Percentiles rank a stretch among this genome's conserved stretches.
Conservation (phyloP, 2,797 vertebrate species). For the Coregonus ussuriensis region DNA sequence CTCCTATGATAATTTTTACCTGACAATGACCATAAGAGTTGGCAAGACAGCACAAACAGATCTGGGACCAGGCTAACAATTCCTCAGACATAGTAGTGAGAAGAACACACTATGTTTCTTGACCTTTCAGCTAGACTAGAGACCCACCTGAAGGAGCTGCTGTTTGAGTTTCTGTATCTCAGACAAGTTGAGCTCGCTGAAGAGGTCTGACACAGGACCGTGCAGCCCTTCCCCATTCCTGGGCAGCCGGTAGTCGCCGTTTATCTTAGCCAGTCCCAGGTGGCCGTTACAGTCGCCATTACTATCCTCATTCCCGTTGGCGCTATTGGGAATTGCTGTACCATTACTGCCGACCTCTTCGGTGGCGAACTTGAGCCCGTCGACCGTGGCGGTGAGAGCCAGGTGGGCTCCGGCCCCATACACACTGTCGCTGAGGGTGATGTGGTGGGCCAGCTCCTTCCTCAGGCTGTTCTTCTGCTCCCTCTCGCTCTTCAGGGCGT, state of each 20-base stretch:
- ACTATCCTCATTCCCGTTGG: slow-evolving; percentile 82
- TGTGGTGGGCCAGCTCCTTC: slow-evolving; percentile 92
- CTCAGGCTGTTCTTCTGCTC: slow-evolving; percentile 96
- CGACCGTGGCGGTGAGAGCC: slow-evolving; percentile 89
- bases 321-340: slow-evolving; percentile 37
- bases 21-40: background rate
- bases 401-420: slow-evolving; percentile 83
- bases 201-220: slow-evolving; percentile 90
- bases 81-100: background rate
- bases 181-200: slow-evolving; percentile 97
- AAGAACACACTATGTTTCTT: background rate
- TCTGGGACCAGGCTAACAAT: background rate
- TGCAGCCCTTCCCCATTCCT: slow-evolving; percentile 87
- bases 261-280: slow-evolving; percentile 81
- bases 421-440: slow-evolving; percentile 88
- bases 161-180: slow-evolving; percentile 99
- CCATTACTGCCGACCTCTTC: slow-evolving; percentile 77
- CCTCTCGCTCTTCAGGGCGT: slow-evolving; percentile 92
- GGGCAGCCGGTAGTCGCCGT: slow-evolving; percentile 81
- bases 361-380: slow-evolving; percentile 89
- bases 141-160: slow-evolving; percentile 93
- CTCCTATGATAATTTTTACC: background rate
- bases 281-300: slow-evolving; percentile 85
- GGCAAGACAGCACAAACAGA: background rate
- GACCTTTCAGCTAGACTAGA: background rate